Conservation (phyloP, 2,888 invertebrate genomes). For the Esperia sulphurella region DNA sequence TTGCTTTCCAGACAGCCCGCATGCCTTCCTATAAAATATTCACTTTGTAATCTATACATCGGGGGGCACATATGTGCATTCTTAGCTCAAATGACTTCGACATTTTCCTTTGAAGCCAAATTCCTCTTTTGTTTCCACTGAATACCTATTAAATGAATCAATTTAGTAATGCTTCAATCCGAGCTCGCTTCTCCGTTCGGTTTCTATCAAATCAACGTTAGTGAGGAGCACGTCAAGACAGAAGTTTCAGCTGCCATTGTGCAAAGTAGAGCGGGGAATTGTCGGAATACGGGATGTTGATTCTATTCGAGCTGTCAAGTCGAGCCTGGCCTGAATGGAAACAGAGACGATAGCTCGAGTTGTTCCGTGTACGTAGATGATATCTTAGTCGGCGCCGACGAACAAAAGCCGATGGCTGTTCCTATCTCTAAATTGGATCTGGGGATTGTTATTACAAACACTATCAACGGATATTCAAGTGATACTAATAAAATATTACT, state of each 20-base stretch:
- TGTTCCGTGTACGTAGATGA: slow-evolving; percentile 1
- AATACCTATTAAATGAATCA: not conserved
- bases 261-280: slow-evolving; percentile 27
- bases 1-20: slow-evolving; percentile 8
- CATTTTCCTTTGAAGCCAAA: not conserved
- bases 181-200: slow-evolving; percentile 16
- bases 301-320: slow-evolving; percentile 13
- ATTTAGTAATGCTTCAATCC: slow-evolving; percentile 9
- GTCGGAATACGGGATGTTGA: slow-evolving; percentile 24
- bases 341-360: slow-evolving; percentile 3
- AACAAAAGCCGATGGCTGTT: slow-evolving; percentile 1
- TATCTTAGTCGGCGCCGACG: not conserved
- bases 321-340: slow-evolving; percentile 10
- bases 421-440: slow-evolving; percentile 4
- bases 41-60: slow-evolving; percentile 7
- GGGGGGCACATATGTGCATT: not conserved
- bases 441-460: not conserved
- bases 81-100: not conserved
- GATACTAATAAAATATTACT: not conserved
- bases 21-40: slow-evolving; percentile 13
- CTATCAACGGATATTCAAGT: not conserved
- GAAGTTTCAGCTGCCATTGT: slow-evolving; percentile 28
- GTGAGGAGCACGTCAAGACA: slow-evolving; percentile 24
- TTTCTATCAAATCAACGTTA: slow-evolving; percentile 25
- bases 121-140: not conserved